Evolutionary conservation across 1,140 invertebrate species (phyloP).

Genomic region (Nephotettix cincticeps): DNA sequence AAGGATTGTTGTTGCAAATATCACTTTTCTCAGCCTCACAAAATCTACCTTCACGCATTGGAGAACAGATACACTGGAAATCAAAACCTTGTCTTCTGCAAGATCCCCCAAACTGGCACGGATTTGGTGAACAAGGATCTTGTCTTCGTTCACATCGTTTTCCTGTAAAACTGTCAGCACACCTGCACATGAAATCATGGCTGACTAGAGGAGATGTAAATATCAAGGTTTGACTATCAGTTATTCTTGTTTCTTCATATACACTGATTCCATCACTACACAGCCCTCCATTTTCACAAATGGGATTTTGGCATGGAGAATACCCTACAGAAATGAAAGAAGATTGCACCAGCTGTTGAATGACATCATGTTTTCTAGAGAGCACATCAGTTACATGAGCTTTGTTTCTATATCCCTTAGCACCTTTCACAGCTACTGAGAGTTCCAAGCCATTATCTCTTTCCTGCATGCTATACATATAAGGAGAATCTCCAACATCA

Average conservation of each 20-base stretch:
- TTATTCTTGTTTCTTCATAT: slow-evolving; percentile 65
- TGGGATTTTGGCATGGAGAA: slow-evolving; percentile 65
- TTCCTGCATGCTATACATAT: slow-evolving; percentile 74
- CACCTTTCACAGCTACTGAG: slow-evolving; percentile 61
- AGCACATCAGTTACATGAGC: slow-evolving; percentile 63
- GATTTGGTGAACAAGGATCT: slow-evolving; percentile 89
- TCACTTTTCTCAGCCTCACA: slow-evolving; percentile 83
- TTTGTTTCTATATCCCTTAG: slow-evolving; percentile 57
- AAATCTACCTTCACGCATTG: slow-evolving; percentile 73
- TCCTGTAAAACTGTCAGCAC: slow-evolving; percentile 75
- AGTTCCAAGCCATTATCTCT: slow-evolving; percentile 63
- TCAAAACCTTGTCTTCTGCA: slow-evolving; percentile 79
- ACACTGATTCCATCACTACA: slow-evolving; percentile 74
- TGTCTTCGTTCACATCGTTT: slow-evolving; percentile 76
- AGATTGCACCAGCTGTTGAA: slow-evolving; percentile 61
- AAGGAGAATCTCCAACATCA: slow-evolving; percentile 61
- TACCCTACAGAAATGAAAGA: slow-evolving; percentile 62
- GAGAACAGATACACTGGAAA: slow-evolving; percentile 78
- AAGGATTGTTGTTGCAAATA: slow-evolving; percentile 80
- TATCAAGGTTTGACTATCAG: slow-evolving; percentile 74
- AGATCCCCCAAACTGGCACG: slow-evolving; percentile 76
- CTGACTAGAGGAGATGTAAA: slow-evolving; percentile 75
- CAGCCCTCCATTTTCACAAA: slow-evolving; percentile 72
- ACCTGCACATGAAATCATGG: slow-evolving; percentile 77
- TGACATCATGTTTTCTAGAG: slow-evolving; percentile 59